These are phyloP conservation scores for Crotalus horridus DNA, from an alignment of 2,113 vertebrate genomes.

Conservation along the genomic window DNA sequence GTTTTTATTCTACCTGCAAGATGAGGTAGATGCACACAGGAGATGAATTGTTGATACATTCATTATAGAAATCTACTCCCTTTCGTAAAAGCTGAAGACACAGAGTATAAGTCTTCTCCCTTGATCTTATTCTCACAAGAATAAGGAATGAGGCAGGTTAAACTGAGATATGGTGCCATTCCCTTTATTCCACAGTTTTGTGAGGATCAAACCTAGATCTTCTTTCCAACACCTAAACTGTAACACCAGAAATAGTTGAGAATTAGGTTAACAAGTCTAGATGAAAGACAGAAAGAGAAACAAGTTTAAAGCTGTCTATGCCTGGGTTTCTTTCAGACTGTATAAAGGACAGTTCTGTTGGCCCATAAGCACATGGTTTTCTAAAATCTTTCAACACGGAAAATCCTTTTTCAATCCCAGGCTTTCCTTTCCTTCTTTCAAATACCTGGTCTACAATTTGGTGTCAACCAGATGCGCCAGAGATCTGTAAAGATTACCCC, in stretches of 20 bases:
- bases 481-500: neutral
- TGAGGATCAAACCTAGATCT: neutral
- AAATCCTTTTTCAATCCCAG: neutral
- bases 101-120: neutral
- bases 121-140: neutral
- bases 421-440: neutral
- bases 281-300: neutral
- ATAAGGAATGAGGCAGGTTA: neutral
- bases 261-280: neutral
- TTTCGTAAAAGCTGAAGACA: neutral
- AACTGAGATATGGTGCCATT: neutral
- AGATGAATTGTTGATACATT: neutral
- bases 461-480: too few species aligned
- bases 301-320: neutral
- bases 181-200: neutral
- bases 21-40: neutral
- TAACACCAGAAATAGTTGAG: neutral
- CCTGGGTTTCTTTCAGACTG: neutral
- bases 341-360: neutral
- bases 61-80: neutral
- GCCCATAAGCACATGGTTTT: neutral
- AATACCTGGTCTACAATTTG: neutral
- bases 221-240: neutral
- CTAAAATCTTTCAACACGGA: neutral
- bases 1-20: neutral